These are phyloP conservation scores for Dugesia japonica DNA, from an alignment of 2,888 invertebrate species.

Conservation along the genomic window DNA sequence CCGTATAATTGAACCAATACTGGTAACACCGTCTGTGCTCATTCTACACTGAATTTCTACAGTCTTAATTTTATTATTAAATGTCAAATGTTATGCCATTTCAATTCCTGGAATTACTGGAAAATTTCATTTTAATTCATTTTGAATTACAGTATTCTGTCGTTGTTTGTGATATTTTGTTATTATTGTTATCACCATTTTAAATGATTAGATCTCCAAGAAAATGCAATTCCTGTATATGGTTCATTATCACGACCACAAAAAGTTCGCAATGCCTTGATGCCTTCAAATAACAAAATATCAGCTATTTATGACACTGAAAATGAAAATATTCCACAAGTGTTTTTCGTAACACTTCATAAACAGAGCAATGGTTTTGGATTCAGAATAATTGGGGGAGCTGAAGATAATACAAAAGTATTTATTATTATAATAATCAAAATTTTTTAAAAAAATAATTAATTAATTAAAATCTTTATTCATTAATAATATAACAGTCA, in stretches of 20 bases:
- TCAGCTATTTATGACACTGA: slow-evolving; percentile 20
- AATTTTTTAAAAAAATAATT: too few species aligned
- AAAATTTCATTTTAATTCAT: too few species aligned
- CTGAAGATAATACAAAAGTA: slow-evolving; percentile 84
- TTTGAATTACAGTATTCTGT: neutral
- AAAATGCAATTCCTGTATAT: neutral
- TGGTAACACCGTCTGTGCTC: too few species aligned
- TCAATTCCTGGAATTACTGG: too few species aligned
- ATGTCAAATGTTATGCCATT: too few species aligned
- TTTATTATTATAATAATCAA: too few species aligned
- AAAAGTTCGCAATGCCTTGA: neutral
- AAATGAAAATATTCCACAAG: slow-evolving; percentile 31
- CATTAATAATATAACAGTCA: too few species aligned
- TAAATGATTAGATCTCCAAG: neutral
- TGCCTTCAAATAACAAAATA: neutral
- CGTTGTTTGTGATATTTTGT: neutral
- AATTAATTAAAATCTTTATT: too few species aligned
- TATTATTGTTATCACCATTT: neutral
- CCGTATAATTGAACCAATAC: too few species aligned
- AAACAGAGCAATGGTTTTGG: slow-evolving; percentile 88
- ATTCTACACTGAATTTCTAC: too few species aligned
- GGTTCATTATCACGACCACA: neutral
- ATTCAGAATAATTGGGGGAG: slow-evolving; percentile 89
- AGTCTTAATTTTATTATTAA: too few species aligned
- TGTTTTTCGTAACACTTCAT: slow-evolving; percentile 62